phyloP scores from a whole-genome alignment of 2,113 vertebrate species.

The Ifrita kowaldi region DNA sequence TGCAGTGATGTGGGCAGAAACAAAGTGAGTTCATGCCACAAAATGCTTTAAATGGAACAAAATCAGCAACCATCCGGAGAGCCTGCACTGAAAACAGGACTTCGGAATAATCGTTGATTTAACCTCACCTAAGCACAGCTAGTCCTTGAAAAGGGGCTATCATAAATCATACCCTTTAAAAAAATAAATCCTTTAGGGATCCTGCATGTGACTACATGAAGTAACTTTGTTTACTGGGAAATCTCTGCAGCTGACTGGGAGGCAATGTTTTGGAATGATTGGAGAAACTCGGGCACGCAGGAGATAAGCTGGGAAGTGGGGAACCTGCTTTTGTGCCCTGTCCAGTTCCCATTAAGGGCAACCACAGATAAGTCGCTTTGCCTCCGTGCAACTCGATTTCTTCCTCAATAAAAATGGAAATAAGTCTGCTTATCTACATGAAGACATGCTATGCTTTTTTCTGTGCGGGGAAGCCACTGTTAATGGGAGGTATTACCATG shows the following conservation, averaged over 20 bases:
- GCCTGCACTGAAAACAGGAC: slow-evolving; percentile 64
- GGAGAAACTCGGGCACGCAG: background rate
- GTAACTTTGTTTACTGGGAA: slow-evolving; percentile 45
- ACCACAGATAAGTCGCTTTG: background rate
- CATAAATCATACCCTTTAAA: slow-evolving; percentile 51
- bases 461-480: background rate
- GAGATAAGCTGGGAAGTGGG: slow-evolving; percentile 6
- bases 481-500: background rate
- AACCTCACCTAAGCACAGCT: slow-evolving; percentile 66
- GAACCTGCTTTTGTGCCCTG: background rate
- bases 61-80: slow-evolving; percentile 80
- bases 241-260: slow-evolving; percentile 47
- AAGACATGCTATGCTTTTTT: background rate
- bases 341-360: background rate
- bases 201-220: slow-evolving; percentile 42
- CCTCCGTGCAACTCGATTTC: background rate
- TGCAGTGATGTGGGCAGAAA: slow-evolving; percentile 93
- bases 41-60: slow-evolving; percentile 79
- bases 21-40: slow-evolving; percentile 83
- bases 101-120: slow-evolving; percentile 34
- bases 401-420: slow-evolving; percentile 42
- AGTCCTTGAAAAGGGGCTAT: slow-evolving; percentile 49
- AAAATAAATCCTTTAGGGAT: slow-evolving; percentile 42
- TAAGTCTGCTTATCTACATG: background rate
- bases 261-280: slow-evolving; percentile 8